These are phyloP conservation scores for Falco cherrug DNA, from an alignment of 2,797 vertebrate genomes.

Conservation along the genomic window DNA sequence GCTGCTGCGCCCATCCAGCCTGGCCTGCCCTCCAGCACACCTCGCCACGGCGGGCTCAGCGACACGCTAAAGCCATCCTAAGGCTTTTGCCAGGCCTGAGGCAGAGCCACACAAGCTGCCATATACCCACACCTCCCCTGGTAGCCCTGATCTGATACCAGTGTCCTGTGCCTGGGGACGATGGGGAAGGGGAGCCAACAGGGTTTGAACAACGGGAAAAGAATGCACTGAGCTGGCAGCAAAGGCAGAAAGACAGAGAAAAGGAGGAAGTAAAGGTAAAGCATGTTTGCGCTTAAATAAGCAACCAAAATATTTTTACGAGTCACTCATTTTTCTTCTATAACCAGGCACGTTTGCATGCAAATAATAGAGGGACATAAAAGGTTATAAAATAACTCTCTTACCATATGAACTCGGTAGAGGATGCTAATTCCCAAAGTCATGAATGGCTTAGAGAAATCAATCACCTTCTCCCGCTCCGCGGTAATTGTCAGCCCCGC, in stretches of 20 bases:
- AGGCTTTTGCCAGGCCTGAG: background rate
- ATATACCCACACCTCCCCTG: background rate
- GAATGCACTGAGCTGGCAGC: background rate
- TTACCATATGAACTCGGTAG: conserved; percentile 98
- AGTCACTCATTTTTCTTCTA: conserved; percentile 55
- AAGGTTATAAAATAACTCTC: conserved; percentile 70
- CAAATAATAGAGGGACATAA: conserved; percentile 67
- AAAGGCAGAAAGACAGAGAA: background rate
- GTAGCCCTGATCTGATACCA: background rate
- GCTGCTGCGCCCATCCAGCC: background rate
- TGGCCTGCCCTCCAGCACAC: background rate
- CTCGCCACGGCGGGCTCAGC: background rate
- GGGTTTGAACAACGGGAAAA: fast-evolving
- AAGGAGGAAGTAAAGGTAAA: conserved; percentile 35
- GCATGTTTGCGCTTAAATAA: conserved; percentile 61
- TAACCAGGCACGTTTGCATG: conserved; percentile 51
- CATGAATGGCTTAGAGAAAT: conserved; percentile 99
- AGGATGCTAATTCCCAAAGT: conserved; percentile 98
- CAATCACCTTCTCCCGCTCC: conserved; percentile 97
- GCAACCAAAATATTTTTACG: conserved; percentile 69
- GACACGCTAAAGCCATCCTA: background rate
- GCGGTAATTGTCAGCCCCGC: conserved; percentile 97
- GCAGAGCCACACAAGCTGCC: background rate
- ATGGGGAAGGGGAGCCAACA: background rate
- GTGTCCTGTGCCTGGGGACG: too few relatives aligned